A percentile compares a stretch with the other conserved stretches of the same genome.
phyloP scores from a whole-genome alignment of 2,888 invertebrate genomes.

The Lasioglossum oenotherae region DNA sequence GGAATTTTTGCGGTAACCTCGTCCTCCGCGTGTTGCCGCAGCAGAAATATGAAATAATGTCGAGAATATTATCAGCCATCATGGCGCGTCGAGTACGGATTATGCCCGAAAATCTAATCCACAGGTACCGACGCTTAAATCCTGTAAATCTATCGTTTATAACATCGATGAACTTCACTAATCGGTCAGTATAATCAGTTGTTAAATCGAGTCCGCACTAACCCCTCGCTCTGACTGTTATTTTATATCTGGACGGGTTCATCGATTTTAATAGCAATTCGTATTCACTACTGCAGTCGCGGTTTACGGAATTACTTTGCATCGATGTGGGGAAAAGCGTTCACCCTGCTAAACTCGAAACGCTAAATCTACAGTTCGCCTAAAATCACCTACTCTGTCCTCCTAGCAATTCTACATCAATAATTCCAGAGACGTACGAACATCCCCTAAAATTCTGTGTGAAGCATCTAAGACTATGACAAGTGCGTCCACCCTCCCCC shows the following conservation, averaged over 20 bases:
- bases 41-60: slow-evolving; percentile 52
- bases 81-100: slow-evolving; percentile 43
- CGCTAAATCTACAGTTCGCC: not conserved
- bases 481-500: no score
- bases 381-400: not conserved
- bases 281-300: slow-evolving; percentile 4
- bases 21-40: not conserved
- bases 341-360: slow-evolving; percentile 3
- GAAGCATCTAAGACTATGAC: not conserved
- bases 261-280: slow-evolving; percentile 43
- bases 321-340: not conserved
- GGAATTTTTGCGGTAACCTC: not conserved
- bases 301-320: slow-evolving; percentile 13
- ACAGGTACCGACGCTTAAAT: slow-evolving; percentile 60
- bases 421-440: not conserved
- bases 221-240: slow-evolving; percentile 26
- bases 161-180: slow-evolving; percentile 58
- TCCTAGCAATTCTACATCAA: not conserved
- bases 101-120: slow-evolving; percentile 55
- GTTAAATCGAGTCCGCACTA: slow-evolving; percentile 50
- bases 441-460: not conserved
- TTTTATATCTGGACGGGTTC: slow-evolving; percentile 46
- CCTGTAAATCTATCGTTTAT: slow-evolving; percentile 63
- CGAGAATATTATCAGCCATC: slow-evolving; percentile 49
- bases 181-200: slow-evolving; percentile 61